Evolutionary conservation across 2,888 invertebrate genomes (phyloP).

Genomic region (Eudasyphora cyanicolor): DNA sequence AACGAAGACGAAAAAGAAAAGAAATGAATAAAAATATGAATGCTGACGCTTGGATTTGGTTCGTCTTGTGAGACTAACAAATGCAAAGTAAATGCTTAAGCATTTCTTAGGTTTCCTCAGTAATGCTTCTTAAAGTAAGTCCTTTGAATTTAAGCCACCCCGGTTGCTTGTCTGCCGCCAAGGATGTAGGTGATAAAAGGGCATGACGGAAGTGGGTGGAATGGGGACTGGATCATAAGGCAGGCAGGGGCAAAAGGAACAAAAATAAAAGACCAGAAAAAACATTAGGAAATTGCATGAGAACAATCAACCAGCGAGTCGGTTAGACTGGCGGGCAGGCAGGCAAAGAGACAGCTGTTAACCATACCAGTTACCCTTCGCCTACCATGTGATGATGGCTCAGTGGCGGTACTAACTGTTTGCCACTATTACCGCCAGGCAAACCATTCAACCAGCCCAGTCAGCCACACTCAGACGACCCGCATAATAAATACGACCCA

Average conservation of each 20-base stretch:
- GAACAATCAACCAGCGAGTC: not conserved
- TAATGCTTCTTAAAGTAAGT: slow-evolving; percentile 34
- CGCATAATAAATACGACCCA: slow-evolving; percentile 12
- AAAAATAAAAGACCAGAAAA: not conserved
- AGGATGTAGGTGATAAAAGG: not conserved
- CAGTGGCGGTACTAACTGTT: not conserved
- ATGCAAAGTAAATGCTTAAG: slow-evolving; percentile 44
- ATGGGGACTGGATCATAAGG: too few species aligned
- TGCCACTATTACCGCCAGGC: slow-evolving; percentile 1
- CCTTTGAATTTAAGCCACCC: slow-evolving; percentile 54
- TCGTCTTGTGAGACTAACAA: slow-evolving; percentile 38
- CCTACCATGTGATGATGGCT: not conserved
- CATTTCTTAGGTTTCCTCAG: slow-evolving; percentile 55
- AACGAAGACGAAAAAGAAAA: not conserved
- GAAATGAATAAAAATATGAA: slow-evolving; percentile 39
- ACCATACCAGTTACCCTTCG: not conserved
- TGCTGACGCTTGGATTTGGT: slow-evolving; percentile 12
- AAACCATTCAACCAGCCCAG: not conserved
- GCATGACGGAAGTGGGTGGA: too few species aligned
- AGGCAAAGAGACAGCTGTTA: too few species aligned
- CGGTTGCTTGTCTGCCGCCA: slow-evolving; percentile 24
- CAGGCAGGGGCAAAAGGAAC: not conserved
- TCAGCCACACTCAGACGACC: not conserved
- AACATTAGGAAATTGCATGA: not conserved
- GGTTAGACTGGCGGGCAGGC: not conserved